phyloP scores from a whole-genome alignment of 2,888 invertebrate genomes.

The Drosophila heteroneura region DNA sequence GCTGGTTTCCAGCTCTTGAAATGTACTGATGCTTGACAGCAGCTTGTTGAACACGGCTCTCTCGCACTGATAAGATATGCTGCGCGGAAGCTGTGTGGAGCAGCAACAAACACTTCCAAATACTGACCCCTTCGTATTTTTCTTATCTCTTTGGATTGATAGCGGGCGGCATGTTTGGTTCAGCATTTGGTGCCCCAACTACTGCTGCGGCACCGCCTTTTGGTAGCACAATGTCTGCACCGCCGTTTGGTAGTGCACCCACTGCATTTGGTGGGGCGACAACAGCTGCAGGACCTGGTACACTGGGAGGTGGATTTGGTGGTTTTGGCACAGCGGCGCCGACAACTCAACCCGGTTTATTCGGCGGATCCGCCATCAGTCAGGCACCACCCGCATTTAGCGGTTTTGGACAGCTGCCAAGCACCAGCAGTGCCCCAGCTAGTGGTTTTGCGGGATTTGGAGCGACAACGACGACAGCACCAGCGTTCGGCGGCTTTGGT shows the following conservation, averaged over 20 bases:
- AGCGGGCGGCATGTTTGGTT: conserved; percentile 81
- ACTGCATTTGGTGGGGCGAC: conserved; percentile 68
- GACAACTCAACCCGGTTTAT: conserved; percentile 84
- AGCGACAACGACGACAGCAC: conserved; percentile 82
- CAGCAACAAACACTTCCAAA: conserved; percentile 27
- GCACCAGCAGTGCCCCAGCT: conserved; percentile 56
- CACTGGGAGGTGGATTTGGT: conserved; percentile 81
- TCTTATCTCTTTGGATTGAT: conserved; percentile 49
- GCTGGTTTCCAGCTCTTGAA: conserved; percentile 12
- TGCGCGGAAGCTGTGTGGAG: conserved; percentile 37
- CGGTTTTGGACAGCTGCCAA: conserved; percentile 82
- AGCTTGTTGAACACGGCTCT: not conserved
- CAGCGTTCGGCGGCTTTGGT: conserved; percentile 86
- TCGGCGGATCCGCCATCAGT: conserved; percentile 70
- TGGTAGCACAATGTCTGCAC: conserved; percentile 66
- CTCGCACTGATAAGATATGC: conserved; percentile 53
- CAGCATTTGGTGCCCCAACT: conserved; percentile 77
- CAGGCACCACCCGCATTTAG: conserved; percentile 86
- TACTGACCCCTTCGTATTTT: conserved; percentile 46
- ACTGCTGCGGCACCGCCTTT: conserved; percentile 49
- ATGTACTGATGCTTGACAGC: conserved; percentile 40
- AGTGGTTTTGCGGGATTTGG: conserved; percentile 83
- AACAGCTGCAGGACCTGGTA: conserved; percentile 67
- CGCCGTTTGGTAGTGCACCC: conserved; percentile 67
- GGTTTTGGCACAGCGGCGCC: conserved; percentile 84